phyloP scores from a whole-genome alignment of 2,888 invertebrate species.

The Teleogryllus oceanicus region DNA sequence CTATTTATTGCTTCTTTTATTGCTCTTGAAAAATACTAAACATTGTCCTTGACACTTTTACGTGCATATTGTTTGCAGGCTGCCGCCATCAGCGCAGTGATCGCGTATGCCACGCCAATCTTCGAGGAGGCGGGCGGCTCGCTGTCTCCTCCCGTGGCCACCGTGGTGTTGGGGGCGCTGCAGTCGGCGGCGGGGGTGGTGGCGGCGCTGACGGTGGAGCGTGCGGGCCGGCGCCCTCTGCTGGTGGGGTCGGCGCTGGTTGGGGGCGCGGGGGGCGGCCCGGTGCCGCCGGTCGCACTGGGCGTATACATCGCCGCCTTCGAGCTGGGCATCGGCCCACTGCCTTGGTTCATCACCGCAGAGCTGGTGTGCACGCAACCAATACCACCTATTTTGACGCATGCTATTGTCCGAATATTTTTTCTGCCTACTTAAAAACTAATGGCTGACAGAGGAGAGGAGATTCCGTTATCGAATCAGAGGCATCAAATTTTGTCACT shows the following conservation, averaged over 20 bases:
- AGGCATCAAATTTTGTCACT: too few species aligned
- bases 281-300: neutral
- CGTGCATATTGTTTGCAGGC: neutral
- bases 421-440: too few species aligned
- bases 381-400: too few species aligned
- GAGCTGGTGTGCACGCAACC: neutral
- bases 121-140: neutral
- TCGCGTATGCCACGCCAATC: neutral
- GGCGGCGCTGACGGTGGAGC: neutral
- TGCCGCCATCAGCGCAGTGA: conserved; percentile 6
- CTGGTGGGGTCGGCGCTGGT: neutral
- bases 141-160: neutral
- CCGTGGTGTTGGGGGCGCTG: neutral
- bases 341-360: conserved; percentile 2
- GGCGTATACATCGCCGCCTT: neutral
- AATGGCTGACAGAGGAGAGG: too few species aligned
- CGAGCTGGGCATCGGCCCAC: neutral
- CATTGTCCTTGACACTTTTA: too few species aligned
- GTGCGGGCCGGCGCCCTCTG: neutral
- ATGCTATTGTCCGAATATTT: too few species aligned
- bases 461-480: too few species aligned
- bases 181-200: neutral
- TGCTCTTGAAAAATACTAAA: too few species aligned
- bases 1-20: too few species aligned
- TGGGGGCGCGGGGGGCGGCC: neutral